phyloP scores from a whole-genome alignment of 1,140 invertebrate genomes.

The Fragariocoptes setiger region DNA sequence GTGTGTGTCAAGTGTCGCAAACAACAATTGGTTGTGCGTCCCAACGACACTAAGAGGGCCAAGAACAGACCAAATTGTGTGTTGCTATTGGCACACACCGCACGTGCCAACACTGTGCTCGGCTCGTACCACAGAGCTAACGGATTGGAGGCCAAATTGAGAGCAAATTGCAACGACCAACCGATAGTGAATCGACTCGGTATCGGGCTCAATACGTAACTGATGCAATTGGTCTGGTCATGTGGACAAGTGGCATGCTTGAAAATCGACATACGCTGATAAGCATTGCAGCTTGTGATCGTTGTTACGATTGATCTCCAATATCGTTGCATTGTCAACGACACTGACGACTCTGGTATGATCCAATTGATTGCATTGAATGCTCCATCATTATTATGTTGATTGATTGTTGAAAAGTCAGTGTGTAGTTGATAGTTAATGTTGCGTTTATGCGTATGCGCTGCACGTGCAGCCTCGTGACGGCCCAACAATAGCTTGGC shows the following conservation, averaged over 20 bases:
- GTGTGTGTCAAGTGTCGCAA: conserved; percentile 4
- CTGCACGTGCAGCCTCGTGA: conserved; percentile 4
- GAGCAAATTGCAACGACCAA: not conserved
- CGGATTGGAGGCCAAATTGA: not conserved
- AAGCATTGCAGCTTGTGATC: too few relatives aligned
- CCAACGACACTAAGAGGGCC: conserved; percentile 10
- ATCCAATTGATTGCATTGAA: too few relatives aligned
- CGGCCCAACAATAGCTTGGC: conserved; percentile 5
- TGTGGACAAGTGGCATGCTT: too few relatives aligned
- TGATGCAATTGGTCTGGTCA: not conserved
- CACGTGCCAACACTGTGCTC: not conserved
- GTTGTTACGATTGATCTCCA: too few relatives aligned
- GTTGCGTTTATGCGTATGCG: conserved; percentile 1
- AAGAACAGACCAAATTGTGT: conserved; percentile 9
- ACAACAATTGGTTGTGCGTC: conserved; percentile 8
- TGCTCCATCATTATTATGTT: too few relatives aligned
- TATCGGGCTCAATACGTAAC: not conserved
- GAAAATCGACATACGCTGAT: too few relatives aligned
- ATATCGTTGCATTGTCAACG: too few relatives aligned
- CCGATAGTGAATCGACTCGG: not conserved
- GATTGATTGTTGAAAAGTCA: too few relatives aligned
- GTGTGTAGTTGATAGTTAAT: not conserved
- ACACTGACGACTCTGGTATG: too few relatives aligned
- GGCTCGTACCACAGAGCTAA: not conserved
- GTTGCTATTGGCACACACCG: not conserved